Base-by-base conservation (phyloP, 1,140 invertebrate genomes). In the Listronotus oregonensis region DNA sequence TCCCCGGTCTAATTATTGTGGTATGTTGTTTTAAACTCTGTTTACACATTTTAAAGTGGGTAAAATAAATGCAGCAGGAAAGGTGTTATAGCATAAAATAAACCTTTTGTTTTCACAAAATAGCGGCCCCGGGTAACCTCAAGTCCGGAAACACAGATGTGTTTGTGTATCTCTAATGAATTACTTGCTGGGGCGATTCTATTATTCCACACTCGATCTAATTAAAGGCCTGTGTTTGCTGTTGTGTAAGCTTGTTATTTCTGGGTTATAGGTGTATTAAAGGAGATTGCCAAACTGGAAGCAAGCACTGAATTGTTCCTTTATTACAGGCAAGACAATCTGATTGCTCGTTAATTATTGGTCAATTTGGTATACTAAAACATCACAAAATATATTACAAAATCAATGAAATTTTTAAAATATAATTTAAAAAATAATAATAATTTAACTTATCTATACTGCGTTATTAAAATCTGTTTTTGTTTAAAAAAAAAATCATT, bases 161-260 rank as follows among this genome's bases (percentile, higher is more conserved):
- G 51, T 63, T 54, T 63, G 51, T 63, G 51, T 54, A 63, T 63
- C 50, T 63, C 60, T 63, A 63, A 63, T 63, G 60, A 63, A 63
- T 63, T 63, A 63, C 60, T 52, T 63, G 60, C 42, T 17, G 32
- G 34, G 51, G 51, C 60, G 60, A 63, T 63, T 63, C 50, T 63
- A 54, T 63, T 63, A 63, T 63, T 63, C 60, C 42, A 46, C 51
- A 63, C 60, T 63, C 60, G 60, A 63, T 63, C 60, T 63, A 63
- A 54, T 63, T 63, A 63, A 63, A 50, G 60, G 27, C n/a, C 60
- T 52, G 50, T 63, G 60, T 63, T 63, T 63, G 60, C 60, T 63
- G 50, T 63, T 63, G 51, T 63, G 60, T 63, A 63, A 63, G 51
- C 57, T 46, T 39, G 39, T 54, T 50, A 63, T 63, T 49, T 17